Evolutionary conservation across 2,113 vertebrate genomes (phyloP).

Genomic region (Melanerpes aurifrons): DNA sequence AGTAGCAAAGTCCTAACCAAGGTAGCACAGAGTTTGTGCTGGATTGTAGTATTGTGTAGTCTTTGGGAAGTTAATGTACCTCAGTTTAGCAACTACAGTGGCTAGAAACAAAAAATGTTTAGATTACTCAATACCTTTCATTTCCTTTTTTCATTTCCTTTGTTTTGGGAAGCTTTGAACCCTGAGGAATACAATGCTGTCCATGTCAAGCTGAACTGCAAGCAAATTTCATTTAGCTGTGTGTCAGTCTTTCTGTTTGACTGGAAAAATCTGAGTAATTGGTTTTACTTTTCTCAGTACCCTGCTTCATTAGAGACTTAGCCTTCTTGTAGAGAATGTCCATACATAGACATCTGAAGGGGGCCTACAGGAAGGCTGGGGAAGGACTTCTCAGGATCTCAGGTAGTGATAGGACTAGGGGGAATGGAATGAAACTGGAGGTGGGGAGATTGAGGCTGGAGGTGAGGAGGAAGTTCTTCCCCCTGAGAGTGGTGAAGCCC

Average conservation of each 20-base stretch:
- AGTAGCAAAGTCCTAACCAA: not conserved
- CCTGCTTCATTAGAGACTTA: not conserved
- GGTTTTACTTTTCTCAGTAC: not conserved
- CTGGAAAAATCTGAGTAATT: not conserved
- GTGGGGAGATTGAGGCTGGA: too few species aligned
- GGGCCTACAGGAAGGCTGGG: too few species aligned
- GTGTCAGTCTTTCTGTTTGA: not conserved
- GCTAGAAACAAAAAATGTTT: conserved; percentile 75
- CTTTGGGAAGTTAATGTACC: conserved; percentile 70
- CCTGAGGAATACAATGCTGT: conserved; percentile 58
- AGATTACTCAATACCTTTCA: conserved; percentile 79
- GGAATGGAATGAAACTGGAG: too few species aligned
- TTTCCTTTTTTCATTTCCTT: conserved; percentile 84
- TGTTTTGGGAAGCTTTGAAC: conserved; percentile 72
- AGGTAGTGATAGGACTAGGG: too few species aligned
- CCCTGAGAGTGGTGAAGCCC: too few species aligned
- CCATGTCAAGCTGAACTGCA: conserved; percentile 9
- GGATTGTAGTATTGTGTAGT: conserved; percentile 63
- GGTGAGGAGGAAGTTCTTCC: too few species aligned
- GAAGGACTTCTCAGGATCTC: too few species aligned
- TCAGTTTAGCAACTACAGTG: conserved; percentile 64
- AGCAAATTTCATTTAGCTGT: not conserved
- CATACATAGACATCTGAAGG: not conserved
- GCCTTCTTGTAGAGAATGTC: not conserved
- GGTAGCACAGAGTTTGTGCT: conserved; percentile 9